phyloP scores from a whole-genome alignment of 2,888 invertebrate species.

The Cabera pusaria region DNA sequence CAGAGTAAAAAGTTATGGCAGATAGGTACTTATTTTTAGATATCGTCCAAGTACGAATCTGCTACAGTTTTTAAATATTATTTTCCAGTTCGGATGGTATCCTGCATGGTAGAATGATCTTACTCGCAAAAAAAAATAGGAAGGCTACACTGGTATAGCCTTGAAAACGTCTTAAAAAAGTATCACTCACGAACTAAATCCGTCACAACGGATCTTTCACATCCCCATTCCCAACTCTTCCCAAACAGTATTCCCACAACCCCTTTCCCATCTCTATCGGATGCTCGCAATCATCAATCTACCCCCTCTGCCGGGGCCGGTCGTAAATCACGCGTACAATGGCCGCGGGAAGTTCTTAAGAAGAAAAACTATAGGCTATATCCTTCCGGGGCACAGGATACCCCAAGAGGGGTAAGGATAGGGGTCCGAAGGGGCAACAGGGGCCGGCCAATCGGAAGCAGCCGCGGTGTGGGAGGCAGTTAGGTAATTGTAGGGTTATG shows the following conservation, averaged over 20 bases:
- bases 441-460: constrained; percentile 77
- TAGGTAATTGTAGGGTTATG: constrained; percentile 36
- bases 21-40: no score
- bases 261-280: constrained; percentile 49
- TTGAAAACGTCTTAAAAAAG: no score
- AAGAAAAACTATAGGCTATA: constrained; percentile 84
- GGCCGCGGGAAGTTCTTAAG: constrained; percentile 81
- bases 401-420: constrained; percentile 5
- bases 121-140: no score
- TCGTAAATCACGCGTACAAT: constrained; percentile 81
- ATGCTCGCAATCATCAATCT: constrained; percentile 79
- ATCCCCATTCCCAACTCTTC: no score
- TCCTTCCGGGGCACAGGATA: constrained; percentile 70
- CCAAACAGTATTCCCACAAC: no score
- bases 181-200: constrained; percentile 1
- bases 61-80: no score
- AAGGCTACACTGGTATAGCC: no score
- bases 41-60: no score
- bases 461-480: constrained; percentile 43
- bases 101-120: no score
- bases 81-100: no score
- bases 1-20: no score
- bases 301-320: constrained; percentile 52
- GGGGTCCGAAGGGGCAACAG: constrained; percentile 6
- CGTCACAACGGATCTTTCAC: background rate